Evolutionary conservation across 1,140 invertebrate genomes (phyloP).

Genomic region (Diachasmimorpha longicaudata): DNA sequence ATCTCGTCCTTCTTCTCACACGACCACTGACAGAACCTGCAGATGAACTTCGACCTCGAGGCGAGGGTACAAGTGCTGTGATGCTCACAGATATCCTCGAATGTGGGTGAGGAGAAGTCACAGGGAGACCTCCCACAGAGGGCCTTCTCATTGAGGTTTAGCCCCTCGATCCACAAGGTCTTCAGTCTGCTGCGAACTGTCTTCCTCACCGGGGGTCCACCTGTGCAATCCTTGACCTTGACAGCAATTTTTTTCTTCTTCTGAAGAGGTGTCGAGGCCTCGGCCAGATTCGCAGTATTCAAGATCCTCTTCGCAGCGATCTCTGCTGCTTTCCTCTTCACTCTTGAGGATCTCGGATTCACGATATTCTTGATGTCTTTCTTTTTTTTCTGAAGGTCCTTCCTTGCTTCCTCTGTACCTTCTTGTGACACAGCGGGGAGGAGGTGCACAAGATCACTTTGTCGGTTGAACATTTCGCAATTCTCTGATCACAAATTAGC

Average conservation of each 20-base stretch:
- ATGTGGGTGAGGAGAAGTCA: conserved; percentile 31
- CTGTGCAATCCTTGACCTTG: conserved; percentile 32
- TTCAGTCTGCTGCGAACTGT: conserved; percentile 39
- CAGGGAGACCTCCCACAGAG: conserved; percentile 48
- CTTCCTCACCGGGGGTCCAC: conserved; percentile 20
- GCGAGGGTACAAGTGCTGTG: conserved; percentile 46
- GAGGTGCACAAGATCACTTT: conserved; percentile 64
- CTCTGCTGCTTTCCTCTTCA: conserved; percentile 64
- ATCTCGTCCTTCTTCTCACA: conserved; percentile 37
- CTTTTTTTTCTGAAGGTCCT: not conserved
- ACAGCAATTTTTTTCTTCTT: conserved; percentile 18
- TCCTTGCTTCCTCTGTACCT: conserved; percentile 40
- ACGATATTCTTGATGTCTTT: conserved; percentile 19
- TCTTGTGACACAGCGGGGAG: conserved; percentile 66
- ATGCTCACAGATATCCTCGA: conserved; percentile 48
- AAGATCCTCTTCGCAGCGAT: conserved; percentile 53
- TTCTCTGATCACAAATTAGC: too few species aligned
- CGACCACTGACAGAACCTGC: conserved; percentile 50
- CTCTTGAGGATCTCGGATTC: too few species aligned
- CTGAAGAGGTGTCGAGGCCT: conserved; percentile 29
- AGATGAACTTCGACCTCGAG: conserved; percentile 38
- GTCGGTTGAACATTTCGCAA: conserved; percentile 66
- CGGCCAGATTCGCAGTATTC: conserved; percentile 43
- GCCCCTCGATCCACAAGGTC: conserved; percentile 44
- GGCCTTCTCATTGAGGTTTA: conserved; percentile 30